phyloP scores from a whole-genome alignment of 2,797 vertebrate genomes.

The Notolabrus celidotus region DNA sequence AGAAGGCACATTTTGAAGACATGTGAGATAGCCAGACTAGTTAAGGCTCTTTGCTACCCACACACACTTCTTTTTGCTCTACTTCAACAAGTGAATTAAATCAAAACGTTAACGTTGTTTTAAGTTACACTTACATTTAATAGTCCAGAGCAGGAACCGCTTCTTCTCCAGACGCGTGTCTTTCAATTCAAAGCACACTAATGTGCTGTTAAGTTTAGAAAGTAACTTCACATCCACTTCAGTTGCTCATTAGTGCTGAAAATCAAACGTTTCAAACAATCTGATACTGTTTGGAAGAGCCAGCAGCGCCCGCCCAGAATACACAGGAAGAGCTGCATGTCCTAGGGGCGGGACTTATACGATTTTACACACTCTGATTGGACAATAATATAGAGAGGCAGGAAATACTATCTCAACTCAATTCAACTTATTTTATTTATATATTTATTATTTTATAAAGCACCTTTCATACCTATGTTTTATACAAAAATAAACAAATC shows the following conservation, averaged over 20 bases:
- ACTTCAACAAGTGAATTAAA: not conserved
- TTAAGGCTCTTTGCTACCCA: not conserved
- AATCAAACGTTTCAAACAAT: conserved; percentile 24
- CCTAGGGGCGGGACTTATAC: conserved; percentile 54
- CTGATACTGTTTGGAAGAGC: conserved; percentile 4
- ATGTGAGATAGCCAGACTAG: not conserved
- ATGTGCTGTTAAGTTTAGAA: not conserved
- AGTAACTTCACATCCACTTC: conserved; percentile 3
- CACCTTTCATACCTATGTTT: no score
- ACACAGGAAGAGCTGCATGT: conserved; percentile 81
- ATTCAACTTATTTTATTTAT: no score
- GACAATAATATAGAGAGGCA: conserved; percentile 8
- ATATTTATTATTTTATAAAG: no score
- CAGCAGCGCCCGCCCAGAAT: conserved; percentile 67
- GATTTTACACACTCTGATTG: conserved; percentile 65
- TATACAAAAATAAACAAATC: no score
- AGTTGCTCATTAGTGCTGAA: conserved; percentile 4
- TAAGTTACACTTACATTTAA: conserved; percentile 59
- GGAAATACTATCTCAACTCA: no score
- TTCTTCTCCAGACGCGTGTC: conserved; percentile 2
- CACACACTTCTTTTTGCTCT: not conserved
- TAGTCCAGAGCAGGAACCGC: conserved; percentile 9
- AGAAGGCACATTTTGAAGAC: not conserved
- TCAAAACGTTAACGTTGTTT: conserved; percentile 36
- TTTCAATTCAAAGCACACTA: not conserved